A percentile compares a stretch with the other conserved stretches of the same genome.
Conservation (phyloP, 2,888 invertebrate genomes). For the Fabriciana adippe region DNA sequence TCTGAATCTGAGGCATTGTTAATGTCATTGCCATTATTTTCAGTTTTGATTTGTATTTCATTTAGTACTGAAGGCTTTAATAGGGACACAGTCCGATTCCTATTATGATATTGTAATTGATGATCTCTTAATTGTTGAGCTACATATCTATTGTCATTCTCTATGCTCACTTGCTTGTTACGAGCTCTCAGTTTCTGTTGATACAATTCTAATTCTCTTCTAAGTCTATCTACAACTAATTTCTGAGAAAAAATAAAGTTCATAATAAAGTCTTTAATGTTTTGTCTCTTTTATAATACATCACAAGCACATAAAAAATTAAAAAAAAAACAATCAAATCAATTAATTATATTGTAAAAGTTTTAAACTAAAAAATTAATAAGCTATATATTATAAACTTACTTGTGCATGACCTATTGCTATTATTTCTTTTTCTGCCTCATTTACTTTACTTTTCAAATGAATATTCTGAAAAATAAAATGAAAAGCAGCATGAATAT, state of each 20-base stretch:
- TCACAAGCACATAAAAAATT: no score
- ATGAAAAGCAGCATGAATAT: constrained; percentile 16
- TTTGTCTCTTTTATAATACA: no score
- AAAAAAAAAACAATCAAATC: neutral
- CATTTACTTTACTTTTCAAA: constrained; percentile 79
- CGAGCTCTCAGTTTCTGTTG: constrained; percentile 72
- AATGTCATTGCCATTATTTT: constrained; percentile 62
- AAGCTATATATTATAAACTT: constrained; percentile 50
- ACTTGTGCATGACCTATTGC: constrained; percentile 83
- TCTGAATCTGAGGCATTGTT: constrained; percentile 65
- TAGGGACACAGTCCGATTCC: constrained; percentile 65
- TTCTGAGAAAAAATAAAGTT: constrained; percentile 60
- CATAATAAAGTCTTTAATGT: no score
- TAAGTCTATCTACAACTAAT: constrained; percentile 79
- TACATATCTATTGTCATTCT: constrained; percentile 71
- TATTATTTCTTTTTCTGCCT: constrained; percentile 83
- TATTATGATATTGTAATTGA: constrained; percentile 63
- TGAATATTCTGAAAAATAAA: constrained; percentile 75
- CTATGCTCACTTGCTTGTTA: constrained; percentile 70
- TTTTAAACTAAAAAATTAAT: neutral
- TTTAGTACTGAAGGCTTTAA: constrained; percentile 74
- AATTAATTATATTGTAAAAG: neutral
- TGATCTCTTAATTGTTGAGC: constrained; percentile 76
- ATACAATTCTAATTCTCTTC: constrained; percentile 81
- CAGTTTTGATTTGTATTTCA: constrained; percentile 73